These are phyloP conservation scores for Heteronetta atricapilla DNA, from an alignment of 2,113 vertebrate species.

Conservation along the genomic window DNA sequence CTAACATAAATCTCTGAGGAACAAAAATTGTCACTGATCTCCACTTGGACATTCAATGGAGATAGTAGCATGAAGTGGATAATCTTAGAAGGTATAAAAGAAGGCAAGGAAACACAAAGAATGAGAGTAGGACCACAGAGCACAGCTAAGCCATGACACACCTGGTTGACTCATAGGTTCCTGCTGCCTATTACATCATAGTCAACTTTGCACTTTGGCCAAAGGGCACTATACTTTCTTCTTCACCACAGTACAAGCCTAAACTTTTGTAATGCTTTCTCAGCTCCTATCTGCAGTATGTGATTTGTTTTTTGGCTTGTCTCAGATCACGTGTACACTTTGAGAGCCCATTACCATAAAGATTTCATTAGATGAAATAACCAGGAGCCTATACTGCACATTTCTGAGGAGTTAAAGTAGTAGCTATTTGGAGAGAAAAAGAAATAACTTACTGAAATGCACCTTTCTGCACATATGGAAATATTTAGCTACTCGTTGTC, in stretches of 20 bases:
- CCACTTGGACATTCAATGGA: too few relatives aligned
- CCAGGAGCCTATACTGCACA: not conserved
- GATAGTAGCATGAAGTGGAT: not conserved
- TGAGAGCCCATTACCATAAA: not conserved
- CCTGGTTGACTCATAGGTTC: not conserved
- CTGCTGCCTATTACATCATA: not conserved
- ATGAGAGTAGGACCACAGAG: not conserved
- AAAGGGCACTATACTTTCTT: not conserved
- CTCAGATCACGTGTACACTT: accelerated
- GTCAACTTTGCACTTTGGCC: not conserved
- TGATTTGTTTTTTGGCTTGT: not conserved
- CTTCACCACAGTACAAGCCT: not conserved
- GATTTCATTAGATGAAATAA: not conserved
- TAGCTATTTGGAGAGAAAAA: not conserved
- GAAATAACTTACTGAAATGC: not conserved
- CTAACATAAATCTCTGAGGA: too few relatives aligned
- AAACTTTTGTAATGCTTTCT: not conserved
- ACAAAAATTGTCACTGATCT: too few relatives aligned
- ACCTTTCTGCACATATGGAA: not conserved
- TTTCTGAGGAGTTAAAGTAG: not conserved
- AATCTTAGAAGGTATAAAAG: not conserved
- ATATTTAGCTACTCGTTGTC: not conserved
- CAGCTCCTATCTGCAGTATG: accelerated
- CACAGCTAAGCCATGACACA: not conserved
- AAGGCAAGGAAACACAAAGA: not conserved